Conservation (phyloP, 2,888 invertebrate genomes). For the Microplitis deprimator region DNA sequence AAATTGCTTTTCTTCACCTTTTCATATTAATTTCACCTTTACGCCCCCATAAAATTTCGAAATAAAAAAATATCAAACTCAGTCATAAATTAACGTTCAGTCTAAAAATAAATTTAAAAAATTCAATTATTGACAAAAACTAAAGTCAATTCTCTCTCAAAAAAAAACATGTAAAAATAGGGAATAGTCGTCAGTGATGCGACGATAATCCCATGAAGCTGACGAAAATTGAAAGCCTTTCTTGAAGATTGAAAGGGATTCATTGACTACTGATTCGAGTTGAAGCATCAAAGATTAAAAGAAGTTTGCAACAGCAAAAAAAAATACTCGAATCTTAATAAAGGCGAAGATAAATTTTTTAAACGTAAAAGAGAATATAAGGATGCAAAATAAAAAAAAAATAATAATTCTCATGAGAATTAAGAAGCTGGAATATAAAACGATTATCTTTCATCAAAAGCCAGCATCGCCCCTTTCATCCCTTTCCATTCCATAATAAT, state of each 20-base stretch:
- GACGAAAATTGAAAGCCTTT: background rate
- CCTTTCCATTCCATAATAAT: background rate
- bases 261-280: background rate
- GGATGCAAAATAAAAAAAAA: background rate
- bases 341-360: too few species aligned
- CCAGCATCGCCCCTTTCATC: background rate
- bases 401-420: constrained; percentile 5
- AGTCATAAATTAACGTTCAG: too few species aligned
- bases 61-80: too few species aligned
- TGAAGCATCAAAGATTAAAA: background rate
- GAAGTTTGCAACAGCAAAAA: background rate
- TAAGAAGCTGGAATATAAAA: constrained; percentile 31
- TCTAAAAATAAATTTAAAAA: too few species aligned
- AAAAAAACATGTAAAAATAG: too few species aligned
- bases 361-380: background rate
- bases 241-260: background rate
- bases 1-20: constrained; percentile 42
- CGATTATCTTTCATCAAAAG: constrained; percentile 40
- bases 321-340: background rate
- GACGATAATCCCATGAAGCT: background rate
- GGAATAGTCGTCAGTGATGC: background rate
- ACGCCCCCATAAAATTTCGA: background rate
- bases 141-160: too few species aligned
- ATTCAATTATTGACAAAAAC: too few species aligned
- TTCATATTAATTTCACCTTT: constrained; percentile 8